These are phyloP conservation scores for Agonopterix alstromeriana DNA, from an alignment of 2,888 invertebrate species.

Conservation along the genomic window DNA sequence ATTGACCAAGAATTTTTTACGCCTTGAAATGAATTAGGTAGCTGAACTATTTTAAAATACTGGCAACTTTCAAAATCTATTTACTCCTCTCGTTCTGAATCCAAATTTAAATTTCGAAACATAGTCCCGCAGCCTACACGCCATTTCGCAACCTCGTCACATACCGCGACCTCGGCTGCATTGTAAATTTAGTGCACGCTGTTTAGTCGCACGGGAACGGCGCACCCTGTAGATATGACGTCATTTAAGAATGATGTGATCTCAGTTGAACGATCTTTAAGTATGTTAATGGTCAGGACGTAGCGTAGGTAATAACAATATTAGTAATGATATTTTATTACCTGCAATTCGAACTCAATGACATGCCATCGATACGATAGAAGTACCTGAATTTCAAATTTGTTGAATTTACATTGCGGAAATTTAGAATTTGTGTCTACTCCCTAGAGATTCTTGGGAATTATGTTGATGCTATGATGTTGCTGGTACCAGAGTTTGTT, in stretches of 20 bases:
- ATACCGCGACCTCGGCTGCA: conserved; percentile 1
- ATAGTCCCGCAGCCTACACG: neutral
- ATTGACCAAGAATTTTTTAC: too few species aligned
- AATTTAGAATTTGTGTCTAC: too few species aligned
- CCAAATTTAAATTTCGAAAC: conserved; percentile 1
- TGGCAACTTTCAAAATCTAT: too few species aligned
- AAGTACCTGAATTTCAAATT: too few species aligned
- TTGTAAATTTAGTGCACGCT: conserved; percentile 2
- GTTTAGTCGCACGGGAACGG: conserved; percentile 4
- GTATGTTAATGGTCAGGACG: neutral
- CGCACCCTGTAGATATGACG: conserved; percentile 2
- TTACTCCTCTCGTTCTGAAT: neutral
- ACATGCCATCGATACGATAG: too few species aligned
- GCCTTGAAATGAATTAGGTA: too few species aligned
- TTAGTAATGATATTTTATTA: neutral
- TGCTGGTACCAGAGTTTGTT: too few species aligned
- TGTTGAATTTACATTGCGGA: too few species aligned
- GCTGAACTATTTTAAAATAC: too few species aligned
- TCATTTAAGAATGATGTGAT: neutral
- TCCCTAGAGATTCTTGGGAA: too few species aligned
- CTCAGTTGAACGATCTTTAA: neutral
- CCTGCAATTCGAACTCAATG: too few species aligned
- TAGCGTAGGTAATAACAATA: neutral
- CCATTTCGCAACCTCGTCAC: conserved; percentile 4
- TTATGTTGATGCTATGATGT: too few species aligned